Base-by-base conservation (phyloP, 2,797 vertebrate genomes). In the Gymnoscopelus braueri region DNA sequence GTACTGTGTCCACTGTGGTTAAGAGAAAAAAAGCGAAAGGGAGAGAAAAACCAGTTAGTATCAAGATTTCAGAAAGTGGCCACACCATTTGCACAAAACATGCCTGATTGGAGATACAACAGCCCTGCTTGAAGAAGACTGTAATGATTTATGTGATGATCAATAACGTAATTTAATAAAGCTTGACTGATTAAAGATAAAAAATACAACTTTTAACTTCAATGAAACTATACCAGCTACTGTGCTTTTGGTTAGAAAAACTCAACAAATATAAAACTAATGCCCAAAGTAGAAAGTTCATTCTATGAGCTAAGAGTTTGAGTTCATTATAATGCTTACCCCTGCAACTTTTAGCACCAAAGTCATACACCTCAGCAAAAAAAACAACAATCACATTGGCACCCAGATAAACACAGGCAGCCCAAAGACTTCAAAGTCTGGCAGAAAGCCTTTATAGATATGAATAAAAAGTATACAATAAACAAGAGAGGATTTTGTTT, bases 1-100 rank as follows among this genome's bases (percentile, higher is more conserved):
- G 82, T 63, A 72, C 66, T 57, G 75, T 67, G 71, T 82, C 63
- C 19, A 78, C 84, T 88, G 82, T 57, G 50, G 68, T 58, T 14
- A 72, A 67, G 52, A 53, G 47, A n/a, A 65, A 5, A 5, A n/a
- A 23, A 58, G 67, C n/a, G 54, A 85, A 44, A 54, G 12, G 32
- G 48, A 64, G n/a, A 67, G 35, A 60, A 64, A 55, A 58, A 65
- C 48, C 72, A 26, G 55, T 65, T 29, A 63, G 11, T 63, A 39
- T 35, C 29, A 67, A 14, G 53, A 23, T 61, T 74, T 73, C 23
- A 72, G 29, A 55, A 52, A 60, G 63, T 49, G 50, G 71, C 51
- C 6, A 12, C 3, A 5, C 23, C 49, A 8, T 3, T 49, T 24
- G 24, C 50, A 51, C n/a, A 51, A 13, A 51, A 51, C 13, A n/a